Base-by-base conservation (phyloP, 2,113 vertebrate genomes). In the Percopsis transmontana region DNA sequence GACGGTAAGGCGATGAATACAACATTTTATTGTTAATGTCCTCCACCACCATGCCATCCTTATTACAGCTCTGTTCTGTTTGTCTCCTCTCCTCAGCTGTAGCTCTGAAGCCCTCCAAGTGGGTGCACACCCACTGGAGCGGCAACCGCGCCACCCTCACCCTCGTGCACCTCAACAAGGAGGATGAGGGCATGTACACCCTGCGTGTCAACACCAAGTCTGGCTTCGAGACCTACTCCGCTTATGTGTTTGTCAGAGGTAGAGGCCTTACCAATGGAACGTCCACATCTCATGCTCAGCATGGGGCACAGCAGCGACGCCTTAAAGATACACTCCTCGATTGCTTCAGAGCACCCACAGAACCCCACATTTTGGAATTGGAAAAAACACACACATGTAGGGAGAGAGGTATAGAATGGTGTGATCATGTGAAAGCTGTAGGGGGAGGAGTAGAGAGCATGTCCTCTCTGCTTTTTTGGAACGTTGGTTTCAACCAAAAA, bases 151-250 rank as follows among this genome's bases (percentile, higher is more conserved):
- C 97, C 47, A 87, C 92, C 0, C 70, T 99, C 68, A 98, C 95
- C 0, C 91, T 99, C 48, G 85, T 88, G 21, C 97, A 99, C 81
- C 94, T 98, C 44, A 99, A 99, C 90, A 99, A 99, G 77, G 97
- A 99, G 71, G 97, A 99, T 6, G 97, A 99, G 89, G 97, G 97
- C 50, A 91, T 98, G 68, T 99, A 99, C 79, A 96, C 95, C 0
- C 84, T 99, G 15, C 92, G 94, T 0, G 90, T 95, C 51, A 82
- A 92, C 40, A 98, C 98, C 91, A 96, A 96, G 77, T 96, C 96
- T 2, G 97, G 96, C 76, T 98, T 95, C 45, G 94, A 98, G 48
- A 90, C 94, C 44, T 93, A 97, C 76, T 96, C 95, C 0, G 88
- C 89, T 16, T 99, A 97, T 0, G 96, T 99, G 71, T 99, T 97